These are phyloP conservation scores for Euphonia xanthogaster DNA, from an alignment of 2,797 vertebrate species.

Conservation along the genomic window DNA sequence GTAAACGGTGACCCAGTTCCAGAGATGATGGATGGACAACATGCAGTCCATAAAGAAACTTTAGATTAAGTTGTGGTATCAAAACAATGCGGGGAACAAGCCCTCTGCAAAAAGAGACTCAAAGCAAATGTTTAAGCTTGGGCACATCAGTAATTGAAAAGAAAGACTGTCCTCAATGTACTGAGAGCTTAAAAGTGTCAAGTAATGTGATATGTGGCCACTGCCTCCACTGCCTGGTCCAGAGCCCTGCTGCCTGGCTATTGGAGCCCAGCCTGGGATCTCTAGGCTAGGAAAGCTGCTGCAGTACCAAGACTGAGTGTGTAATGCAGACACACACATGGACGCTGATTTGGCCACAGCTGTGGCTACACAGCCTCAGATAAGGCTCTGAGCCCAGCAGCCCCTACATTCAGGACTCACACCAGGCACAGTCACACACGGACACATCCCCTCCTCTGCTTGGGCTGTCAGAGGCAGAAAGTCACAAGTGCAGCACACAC, in stretches of 20 bases:
- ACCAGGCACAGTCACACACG: neutral
- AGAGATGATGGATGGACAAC: neutral
- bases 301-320: fast-evolving
- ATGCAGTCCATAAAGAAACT: neutral
- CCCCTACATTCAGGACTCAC: neutral
- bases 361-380: neutral
- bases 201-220: neutral
- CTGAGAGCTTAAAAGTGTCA: neutral
- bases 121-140: neutral
- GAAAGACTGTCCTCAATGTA: neutral
- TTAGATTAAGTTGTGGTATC: neutral
- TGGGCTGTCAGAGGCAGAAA: neutral
- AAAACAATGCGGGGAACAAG: neutral
- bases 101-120: neutral
- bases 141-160: neutral
- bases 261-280: neutral
- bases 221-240: neutral
- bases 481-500: neutral
- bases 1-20: neutral
- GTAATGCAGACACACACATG: fast-evolving
- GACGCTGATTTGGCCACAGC: fast-evolving
- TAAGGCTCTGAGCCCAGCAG: neutral
- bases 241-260: neutral
- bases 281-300: neutral
- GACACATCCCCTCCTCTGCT: fast-evolving